These are phyloP conservation scores for Cisticola juncidis DNA, from an alignment of 2,113 vertebrate genomes.

Conservation along the genomic window DNA sequence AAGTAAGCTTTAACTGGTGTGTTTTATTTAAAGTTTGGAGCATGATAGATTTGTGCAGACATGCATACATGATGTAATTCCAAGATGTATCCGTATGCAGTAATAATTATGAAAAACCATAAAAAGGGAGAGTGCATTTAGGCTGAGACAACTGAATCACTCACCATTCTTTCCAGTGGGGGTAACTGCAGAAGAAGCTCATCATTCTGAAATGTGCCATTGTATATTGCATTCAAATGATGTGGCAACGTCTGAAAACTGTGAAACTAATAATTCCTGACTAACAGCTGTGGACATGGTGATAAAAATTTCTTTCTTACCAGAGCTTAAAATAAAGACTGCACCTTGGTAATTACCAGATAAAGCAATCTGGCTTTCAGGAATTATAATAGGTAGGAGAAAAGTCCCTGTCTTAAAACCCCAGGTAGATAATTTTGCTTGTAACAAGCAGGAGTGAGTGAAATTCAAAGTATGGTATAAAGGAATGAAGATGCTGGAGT, in stretches of 20 bases:
- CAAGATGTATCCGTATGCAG: not conserved
- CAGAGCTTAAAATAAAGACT: not conserved
- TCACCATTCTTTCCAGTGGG: not conserved
- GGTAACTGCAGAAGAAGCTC: not conserved
- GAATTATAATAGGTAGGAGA: not conserved
- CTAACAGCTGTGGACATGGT: not conserved
- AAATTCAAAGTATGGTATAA: not conserved
- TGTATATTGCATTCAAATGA: not conserved
- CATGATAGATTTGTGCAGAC: not conserved
- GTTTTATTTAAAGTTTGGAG: not conserved
- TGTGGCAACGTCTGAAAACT: not conserved
- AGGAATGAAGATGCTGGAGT: not conserved
- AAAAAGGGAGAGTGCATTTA: not conserved
- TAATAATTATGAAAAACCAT: not conserved
- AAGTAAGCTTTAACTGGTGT: not conserved
- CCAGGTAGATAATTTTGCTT: not conserved
- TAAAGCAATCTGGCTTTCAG: not conserved
- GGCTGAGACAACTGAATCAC: not conserved
- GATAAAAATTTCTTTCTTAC: not conserved
- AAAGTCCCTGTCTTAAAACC: not conserved
- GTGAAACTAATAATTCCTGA: not conserved
- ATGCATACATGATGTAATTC: fast-evolving
- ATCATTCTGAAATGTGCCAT: not conserved
- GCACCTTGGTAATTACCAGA: not conserved
- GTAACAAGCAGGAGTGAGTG: not conserved